Percentiles rank a stretch among this genome's conserved stretches.
Conservation (phyloP, 2,888 invertebrate species). For the Caenorhabditis sp. region DNA sequence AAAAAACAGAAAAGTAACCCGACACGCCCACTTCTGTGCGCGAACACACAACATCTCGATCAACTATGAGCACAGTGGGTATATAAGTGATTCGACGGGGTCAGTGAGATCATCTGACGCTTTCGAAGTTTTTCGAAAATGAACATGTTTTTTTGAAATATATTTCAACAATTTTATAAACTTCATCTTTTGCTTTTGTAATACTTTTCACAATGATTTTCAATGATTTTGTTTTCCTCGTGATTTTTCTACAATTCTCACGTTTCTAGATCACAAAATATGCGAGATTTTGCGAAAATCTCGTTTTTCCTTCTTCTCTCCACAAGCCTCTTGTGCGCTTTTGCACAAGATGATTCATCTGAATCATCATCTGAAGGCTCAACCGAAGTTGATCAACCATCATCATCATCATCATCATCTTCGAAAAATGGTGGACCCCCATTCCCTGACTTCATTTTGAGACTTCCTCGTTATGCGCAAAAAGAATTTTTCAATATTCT, state of each 20-base stretch:
- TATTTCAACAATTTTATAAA: too few species aligned
- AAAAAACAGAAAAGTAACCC: not conserved
- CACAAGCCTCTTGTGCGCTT: not conserved
- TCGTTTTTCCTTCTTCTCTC: not conserved
- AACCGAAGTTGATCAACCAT: not conserved
- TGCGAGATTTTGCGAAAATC: not conserved
- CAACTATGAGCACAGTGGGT: not conserved
- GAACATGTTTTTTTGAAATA: not conserved
- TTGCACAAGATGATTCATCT: not conserved
- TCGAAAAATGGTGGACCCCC: conserved; percentile 16
- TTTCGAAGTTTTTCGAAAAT: too few species aligned
- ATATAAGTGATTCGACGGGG: not conserved
- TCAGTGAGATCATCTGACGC: not conserved
- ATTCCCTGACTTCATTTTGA: conserved; percentile 22
- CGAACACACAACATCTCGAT: not conserved
- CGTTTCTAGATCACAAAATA: not conserved
- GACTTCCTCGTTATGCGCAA: conserved; percentile 25
- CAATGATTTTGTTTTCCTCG: not conserved
- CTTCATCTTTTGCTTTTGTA: too few species aligned
- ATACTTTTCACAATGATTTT: not conserved
- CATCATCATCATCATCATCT: conserved; percentile 11
- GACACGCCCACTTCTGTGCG: not conserved
- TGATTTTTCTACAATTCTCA: not conserved
- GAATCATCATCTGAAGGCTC: not conserved
- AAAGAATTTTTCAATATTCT: conserved; percentile 36